Evolutionary conservation across 2,113 vertebrate genomes (phyloP), one percentile per base, ranked within the genome.

Genomic region (Chionodraco myersi): DNA sequence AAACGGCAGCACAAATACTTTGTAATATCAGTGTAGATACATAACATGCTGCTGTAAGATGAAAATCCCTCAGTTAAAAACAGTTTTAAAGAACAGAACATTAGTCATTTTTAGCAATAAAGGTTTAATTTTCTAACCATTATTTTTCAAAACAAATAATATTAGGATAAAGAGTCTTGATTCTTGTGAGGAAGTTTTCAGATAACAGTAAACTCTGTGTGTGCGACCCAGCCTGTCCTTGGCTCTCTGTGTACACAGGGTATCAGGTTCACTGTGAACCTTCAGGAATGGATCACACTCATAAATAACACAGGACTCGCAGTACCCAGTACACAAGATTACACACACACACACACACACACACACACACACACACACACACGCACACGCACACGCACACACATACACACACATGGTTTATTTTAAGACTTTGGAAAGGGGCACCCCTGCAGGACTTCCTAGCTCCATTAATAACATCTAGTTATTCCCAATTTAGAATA

Each of bases 211-310:
- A 4, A 8, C 47, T 26, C 0, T 54, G 21, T n/a, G 45, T 1
- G 14, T 26, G 18, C 10, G 61, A 67, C 63, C 16, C 65, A 3
- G 30, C 16, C 47, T 49, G 86, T 74, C 80, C 73, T 82, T 84
- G 51, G 15, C 26, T 2, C 11, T 14, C 26, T 4, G 73, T 5
- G 34, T 12, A n/a, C 74, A n/a, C 52, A 70, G 44, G 85, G 81
- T 72, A 59, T 93, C 89, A 5, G 72, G 80, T 93, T 93, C 72
- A 66, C 83, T 23, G 57, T 53, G 74, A 66, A 82, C 82, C 84
- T 84, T 81, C 72, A 23, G 51, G 90, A 90, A 91, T 72, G 76
- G 66, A 53, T 16, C 67, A 56, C 67, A 56, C 83, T 88, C 87
- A 66, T 75, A 86, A 92, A 93, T 92, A 93, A 90, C 85, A 80